These are phyloP conservation scores for Torymus texanus DNA, from an alignment of 2,888 invertebrate species.

Conservation along the genomic window DNA sequence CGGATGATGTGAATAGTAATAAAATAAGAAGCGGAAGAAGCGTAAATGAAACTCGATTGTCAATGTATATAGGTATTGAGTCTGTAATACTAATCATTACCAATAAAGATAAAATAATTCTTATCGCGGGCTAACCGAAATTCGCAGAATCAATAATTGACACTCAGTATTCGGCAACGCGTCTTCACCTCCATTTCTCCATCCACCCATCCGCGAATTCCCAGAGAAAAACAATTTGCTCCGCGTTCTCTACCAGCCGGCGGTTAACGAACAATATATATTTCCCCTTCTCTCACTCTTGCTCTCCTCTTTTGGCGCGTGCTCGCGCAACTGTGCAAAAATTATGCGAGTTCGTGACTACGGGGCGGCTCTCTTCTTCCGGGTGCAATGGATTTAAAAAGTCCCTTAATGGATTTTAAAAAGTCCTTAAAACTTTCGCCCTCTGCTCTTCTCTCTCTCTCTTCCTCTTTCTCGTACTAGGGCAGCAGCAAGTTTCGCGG, in stretches of 20 bases:
- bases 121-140: too few species aligned
- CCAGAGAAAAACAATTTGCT: slow-evolving; percentile 40
- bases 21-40: too few species aligned
- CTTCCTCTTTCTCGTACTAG: background rate
- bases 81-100: too few species aligned
- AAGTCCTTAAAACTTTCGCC: slow-evolving; percentile 53
- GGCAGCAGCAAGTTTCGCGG: slow-evolving; percentile 35
- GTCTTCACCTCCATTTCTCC: too few species aligned
- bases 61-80: too few species aligned
- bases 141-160: too few species aligned
- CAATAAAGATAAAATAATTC: too few species aligned
- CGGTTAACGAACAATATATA: slow-evolving; percentile 36
- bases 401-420: slow-evolving; percentile 54
- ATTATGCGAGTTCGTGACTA: slow-evolving; percentile 45
- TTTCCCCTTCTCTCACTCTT: slow-evolving; percentile 1
- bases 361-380: slow-evolving; percentile 9
- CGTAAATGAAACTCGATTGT: too few species aligned
- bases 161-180: too few species aligned
- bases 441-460: background rate
- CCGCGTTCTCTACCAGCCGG: too few species aligned
- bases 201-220: background rate
- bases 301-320: background rate
- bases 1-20: too few species aligned
- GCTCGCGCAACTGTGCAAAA: slow-evolving; percentile 40
- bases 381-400: slow-evolving; percentile 50